Evolutionary conservation across 1,140 invertebrate species (phyloP), one percentile per base, ranked within the genome.

Genomic region (Atta cephalotes): DNA sequence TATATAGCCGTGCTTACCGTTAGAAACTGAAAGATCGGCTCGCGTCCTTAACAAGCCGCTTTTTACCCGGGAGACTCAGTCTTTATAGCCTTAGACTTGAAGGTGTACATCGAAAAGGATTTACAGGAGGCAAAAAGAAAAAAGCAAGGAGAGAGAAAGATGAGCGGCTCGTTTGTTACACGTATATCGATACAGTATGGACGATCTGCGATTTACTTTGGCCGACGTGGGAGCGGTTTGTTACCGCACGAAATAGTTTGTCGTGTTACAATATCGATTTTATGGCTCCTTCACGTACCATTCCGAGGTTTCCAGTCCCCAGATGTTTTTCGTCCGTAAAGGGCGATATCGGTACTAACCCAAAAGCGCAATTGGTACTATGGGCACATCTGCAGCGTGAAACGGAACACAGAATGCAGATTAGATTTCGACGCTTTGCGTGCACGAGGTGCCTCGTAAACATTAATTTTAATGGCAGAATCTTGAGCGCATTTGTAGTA

Each of bases 81-180:
- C 72, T 62, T 76, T 53, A 71, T 21, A 51, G 31, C 35, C 39
- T 66, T 51, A 21, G 53, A 74, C 49, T n/a, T 45, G 51, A 56
- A 45, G 62, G 84, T 45, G 63, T 51, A 56, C 62, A 21, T 70
- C 31, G 70, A 66, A 35, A 35, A 77, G 66, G 66, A 70, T 51
- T 56, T 35, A 21, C 62, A 84, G 35, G 72, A 80, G 71, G 51
- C 18, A 49, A 51, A 80, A 58, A 39, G 76, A 76, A 80, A 39
- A 80, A 76, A 80, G 71, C 35, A 45, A 21, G 49, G 25, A 10
- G 3, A 45, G 25, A 82, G 85, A 86, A 68, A 58, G 39, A 76
- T 45, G 68, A 70, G 76, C 39, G 53, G 45, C 70, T 87, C 88
- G 87, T 89, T 89, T 90, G 88, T 90, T 87, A 87, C 76, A 71